Evolutionary conservation across 1,140 invertebrate genomes (phyloP).

Genomic region (Drosophila takahashii): DNA sequence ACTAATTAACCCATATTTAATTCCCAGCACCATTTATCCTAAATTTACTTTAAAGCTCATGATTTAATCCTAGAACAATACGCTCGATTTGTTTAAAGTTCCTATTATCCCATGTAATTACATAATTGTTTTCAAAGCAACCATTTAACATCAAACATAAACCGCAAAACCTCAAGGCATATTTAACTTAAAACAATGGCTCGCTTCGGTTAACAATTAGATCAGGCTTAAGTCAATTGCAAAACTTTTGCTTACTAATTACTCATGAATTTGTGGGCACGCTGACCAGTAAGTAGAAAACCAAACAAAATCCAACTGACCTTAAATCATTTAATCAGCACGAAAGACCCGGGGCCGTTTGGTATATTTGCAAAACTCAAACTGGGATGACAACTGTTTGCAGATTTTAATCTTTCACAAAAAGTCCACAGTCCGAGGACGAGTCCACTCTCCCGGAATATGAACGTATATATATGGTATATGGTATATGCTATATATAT

Average conservation of each 20-base stretch:
- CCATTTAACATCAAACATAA: neutral
- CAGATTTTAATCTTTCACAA: conserved; percentile 83
- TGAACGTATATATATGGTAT: conserved; percentile 7
- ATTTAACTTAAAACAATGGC: conserved; percentile 9
- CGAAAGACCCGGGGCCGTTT: conserved; percentile 35
- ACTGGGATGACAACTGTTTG: conserved; percentile 82
- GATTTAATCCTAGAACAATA: no score
- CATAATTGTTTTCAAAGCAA: neutral
- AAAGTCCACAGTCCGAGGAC: conserved; percentile 51
- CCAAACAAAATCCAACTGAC: conserved; percentile 62
- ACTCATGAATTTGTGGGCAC: conserved; percentile 52
- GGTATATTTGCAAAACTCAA: conserved; percentile 75
- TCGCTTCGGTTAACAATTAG: conserved; percentile 24
- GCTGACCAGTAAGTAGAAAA: conserved; percentile 35
- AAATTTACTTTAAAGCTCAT: neutral
- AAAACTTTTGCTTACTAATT: conserved; percentile 57
- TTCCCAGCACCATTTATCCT: no score
- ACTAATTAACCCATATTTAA: no score
- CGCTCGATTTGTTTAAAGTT: no score
- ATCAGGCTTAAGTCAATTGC: conserved; percentile 36
- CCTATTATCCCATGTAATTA: neutral
- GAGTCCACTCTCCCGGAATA: conserved; percentile 32
- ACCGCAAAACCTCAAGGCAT: neutral
- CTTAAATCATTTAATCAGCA: conserved; percentile 80
- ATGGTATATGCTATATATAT: conserved; percentile 8